Percentiles rank a stretch among this genome's conserved stretches.
Evolutionary conservation across 2,888 invertebrate genomes (phyloP).

Genomic region (Drosophila mimica): DNA sequence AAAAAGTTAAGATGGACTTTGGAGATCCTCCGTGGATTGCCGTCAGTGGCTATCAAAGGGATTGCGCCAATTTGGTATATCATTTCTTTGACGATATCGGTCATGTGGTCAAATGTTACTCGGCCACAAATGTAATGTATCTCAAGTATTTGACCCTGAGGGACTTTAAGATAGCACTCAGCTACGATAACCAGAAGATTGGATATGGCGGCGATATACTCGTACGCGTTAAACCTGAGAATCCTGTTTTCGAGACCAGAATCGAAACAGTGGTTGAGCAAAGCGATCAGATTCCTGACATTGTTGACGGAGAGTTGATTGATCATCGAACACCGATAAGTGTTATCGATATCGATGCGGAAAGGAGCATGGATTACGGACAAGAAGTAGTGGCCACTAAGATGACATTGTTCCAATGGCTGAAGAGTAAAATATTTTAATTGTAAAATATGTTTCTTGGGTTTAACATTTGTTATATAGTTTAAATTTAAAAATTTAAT

Average conservation of each 20-base stretch:
- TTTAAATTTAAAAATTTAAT: constrained; percentile 9
- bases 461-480: background rate
- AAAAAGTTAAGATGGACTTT: background rate
- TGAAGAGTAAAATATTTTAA: constrained; percentile 54
- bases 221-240: constrained; percentile 38
- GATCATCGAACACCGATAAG: background rate
- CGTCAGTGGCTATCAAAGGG: constrained; percentile 49
- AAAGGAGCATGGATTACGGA: background rate
- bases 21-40: constrained; percentile 47
- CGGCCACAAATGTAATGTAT: constrained; percentile 45
- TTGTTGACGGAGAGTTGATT: background rate
- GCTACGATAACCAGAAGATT: constrained; percentile 58
- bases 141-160: constrained; percentile 39
- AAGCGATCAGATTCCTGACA: background rate
- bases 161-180: constrained; percentile 55
- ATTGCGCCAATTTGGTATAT: constrained; percentile 38
- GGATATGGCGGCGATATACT: constrained; percentile 64
- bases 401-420: constrained; percentile 45
- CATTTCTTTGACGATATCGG: constrained; percentile 64
- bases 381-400: background rate
- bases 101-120: constrained; percentile 27
- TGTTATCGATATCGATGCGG: constrained; percentile 21
- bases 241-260: constrained; percentile 20
- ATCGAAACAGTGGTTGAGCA: background rate
- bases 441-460: background rate